These are phyloP conservation scores for Sceloporus tristichus DNA, from an alignment of 2,113 vertebrate species.

Conservation along the genomic window DNA sequence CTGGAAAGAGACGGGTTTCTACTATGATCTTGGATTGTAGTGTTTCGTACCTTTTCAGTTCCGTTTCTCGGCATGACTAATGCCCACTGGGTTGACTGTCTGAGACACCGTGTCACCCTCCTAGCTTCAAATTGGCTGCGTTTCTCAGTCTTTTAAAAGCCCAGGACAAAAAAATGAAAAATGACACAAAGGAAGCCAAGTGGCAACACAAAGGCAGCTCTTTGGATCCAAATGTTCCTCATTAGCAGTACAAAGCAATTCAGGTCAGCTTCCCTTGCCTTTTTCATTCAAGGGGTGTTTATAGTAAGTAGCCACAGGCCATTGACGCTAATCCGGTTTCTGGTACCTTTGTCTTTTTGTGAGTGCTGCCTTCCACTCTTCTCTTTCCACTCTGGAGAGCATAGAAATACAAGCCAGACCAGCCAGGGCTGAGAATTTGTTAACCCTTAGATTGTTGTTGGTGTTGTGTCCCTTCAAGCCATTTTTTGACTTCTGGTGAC, in stretches of 20 bases:
- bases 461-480: no score
- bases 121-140: neutral
- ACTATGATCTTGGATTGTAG: neutral
- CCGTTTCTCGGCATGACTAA: neutral
- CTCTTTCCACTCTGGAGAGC: neutral
- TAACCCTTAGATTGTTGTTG: no score
- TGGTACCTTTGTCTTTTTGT: neutral
- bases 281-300: neutral
- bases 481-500: no score
- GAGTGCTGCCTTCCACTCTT: neutral
- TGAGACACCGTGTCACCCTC: neutral
- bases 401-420: neutral
- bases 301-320: slow-evolving; percentile 6
- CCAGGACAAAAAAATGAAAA: neutral
- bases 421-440: no score
- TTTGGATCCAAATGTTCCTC: slow-evolving; percentile 7
- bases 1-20: neutral
- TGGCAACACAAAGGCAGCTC: neutral
- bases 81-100: slow-evolving; percentile 15
- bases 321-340: slow-evolving; percentile 38
- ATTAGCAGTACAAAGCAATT: slow-evolving; percentile 1
- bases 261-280: neutral
- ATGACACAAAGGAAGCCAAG: slow-evolving; percentile 13
- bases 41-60: neutral
- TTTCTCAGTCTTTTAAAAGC: slow-evolving; percentile 1